phyloP scores from a whole-genome alignment of 2,113 vertebrate genomes.

The Erpornis zantholeuca region DNA sequence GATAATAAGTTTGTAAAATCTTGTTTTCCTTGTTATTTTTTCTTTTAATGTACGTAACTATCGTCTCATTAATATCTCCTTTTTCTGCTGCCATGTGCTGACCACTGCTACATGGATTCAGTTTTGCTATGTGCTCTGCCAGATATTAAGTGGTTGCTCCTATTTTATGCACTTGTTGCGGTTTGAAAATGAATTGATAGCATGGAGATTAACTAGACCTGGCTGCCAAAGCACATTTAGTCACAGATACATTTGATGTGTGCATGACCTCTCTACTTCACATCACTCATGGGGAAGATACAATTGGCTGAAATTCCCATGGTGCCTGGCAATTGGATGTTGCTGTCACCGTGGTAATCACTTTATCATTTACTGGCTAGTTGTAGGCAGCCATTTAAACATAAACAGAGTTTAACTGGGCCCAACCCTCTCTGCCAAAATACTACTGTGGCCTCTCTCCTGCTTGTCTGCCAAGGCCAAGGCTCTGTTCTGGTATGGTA shows the following conservation, averaged over 20 bases:
- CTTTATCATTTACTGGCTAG: neutral
- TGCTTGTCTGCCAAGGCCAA: neutral
- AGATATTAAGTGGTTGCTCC: neutral
- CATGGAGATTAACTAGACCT: neutral
- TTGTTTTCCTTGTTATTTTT: neutral
- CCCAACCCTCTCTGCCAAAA: neutral
- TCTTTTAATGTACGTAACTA: rapidly evolving
- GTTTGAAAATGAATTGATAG: neutral
- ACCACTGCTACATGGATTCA: neutral
- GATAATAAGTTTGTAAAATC: neutral
- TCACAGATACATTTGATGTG: neutral
- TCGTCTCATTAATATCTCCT: neutral
- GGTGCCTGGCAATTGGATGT: neutral
- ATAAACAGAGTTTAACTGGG: neutral
- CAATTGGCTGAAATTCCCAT: neutral
- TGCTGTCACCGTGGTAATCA: rapidly evolving
- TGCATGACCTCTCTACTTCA: neutral
- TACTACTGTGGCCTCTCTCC: neutral
- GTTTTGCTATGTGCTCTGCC: neutral
- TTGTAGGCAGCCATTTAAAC: neutral
- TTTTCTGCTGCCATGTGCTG: neutral
- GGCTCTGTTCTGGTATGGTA: neutral
- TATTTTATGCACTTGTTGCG: rapidly evolving
- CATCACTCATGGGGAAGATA: neutral
- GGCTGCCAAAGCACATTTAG: neutral